Conservation (phyloP, 1,140 invertebrate genomes). For the Hormaphis cornu region DNA sequence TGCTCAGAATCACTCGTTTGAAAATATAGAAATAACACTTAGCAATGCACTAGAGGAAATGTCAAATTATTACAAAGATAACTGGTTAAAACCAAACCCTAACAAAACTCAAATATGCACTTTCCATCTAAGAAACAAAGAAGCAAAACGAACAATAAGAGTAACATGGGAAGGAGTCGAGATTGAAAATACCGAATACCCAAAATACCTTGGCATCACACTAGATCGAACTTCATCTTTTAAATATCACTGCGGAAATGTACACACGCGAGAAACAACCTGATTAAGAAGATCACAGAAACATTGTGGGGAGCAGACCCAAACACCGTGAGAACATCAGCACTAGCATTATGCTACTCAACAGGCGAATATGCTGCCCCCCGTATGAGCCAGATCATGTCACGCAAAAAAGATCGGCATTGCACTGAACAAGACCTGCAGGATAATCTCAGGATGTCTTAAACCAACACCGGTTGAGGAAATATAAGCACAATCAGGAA, state of each 20-base stretch:
- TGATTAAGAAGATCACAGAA: background rate
- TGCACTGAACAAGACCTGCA: background rate
- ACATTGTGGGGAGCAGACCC: background rate
- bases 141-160: slow-evolving; percentile 46
- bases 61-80: background rate
- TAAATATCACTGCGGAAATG: slow-evolving; percentile 17
- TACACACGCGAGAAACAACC: background rate
- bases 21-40: background rate
- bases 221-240: background rate
- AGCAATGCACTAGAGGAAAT: background rate
- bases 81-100: slow-evolving; percentile 20
- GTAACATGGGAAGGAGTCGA: background rate
- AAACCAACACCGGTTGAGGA: background rate
- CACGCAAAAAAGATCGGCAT: background rate
- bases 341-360: background rate
- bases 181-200: background rate
- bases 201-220: background rate
- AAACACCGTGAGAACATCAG: background rate
- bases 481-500: background rate
- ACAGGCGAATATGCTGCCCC: background rate
- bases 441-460: background rate
- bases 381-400: background rate
- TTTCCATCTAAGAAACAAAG: slow-evolving; percentile 36
- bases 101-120: background rate
- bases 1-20: background rate